These are phyloP conservation scores for Drosophila eugracilis DNA, from an alignment of 1,140 invertebrate genomes.

Conservation along the genomic window DNA sequence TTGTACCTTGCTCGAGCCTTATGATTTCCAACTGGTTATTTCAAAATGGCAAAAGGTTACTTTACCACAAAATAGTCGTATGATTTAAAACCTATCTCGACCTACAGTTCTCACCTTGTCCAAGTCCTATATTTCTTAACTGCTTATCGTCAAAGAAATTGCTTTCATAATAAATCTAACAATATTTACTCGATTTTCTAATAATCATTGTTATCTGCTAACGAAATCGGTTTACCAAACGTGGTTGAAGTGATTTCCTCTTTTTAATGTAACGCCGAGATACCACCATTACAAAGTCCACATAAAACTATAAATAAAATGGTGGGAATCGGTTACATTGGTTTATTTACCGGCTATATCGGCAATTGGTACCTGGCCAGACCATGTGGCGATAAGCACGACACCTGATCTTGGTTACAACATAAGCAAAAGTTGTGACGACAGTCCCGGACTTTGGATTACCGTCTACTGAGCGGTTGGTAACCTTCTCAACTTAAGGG, in stretches of 20 bases:
- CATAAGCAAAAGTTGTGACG: slow-evolving; percentile 39
- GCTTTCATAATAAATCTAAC: background rate
- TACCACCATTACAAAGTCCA: slow-evolving; percentile 26
- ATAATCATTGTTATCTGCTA: slow-evolving; percentile 1
- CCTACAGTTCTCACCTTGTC: background rate
- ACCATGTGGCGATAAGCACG: slow-evolving; percentile 23
- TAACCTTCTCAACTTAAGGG: slow-evolving; percentile 19
- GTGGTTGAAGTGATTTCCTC: slow-evolving; percentile 21
- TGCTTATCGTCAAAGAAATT: background rate
- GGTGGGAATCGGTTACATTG: slow-evolving; percentile 11
- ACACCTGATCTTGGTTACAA: slow-evolving; percentile 34
- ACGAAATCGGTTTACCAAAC: slow-evolving; percentile 17
- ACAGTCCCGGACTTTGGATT: slow-evolving; percentile 37
- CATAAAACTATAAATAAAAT: background rate
- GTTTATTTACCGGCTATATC: slow-evolving; percentile 26
- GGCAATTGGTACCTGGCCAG: slow-evolving; percentile 5
- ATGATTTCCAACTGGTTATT: background rate
- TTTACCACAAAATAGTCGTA: too few relatives aligned
- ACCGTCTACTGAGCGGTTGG: background rate
- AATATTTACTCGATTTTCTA: background rate
- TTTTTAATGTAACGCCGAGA: slow-evolving; percentile 10
- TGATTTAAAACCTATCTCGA: too few relatives aligned
- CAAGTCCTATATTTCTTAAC: background rate
- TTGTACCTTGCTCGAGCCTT: background rate
- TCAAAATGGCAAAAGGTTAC: too few relatives aligned